phyloP scores from a whole-genome alignment of 2,797 vertebrate genomes.

The Margarornis squamiger region DNA sequence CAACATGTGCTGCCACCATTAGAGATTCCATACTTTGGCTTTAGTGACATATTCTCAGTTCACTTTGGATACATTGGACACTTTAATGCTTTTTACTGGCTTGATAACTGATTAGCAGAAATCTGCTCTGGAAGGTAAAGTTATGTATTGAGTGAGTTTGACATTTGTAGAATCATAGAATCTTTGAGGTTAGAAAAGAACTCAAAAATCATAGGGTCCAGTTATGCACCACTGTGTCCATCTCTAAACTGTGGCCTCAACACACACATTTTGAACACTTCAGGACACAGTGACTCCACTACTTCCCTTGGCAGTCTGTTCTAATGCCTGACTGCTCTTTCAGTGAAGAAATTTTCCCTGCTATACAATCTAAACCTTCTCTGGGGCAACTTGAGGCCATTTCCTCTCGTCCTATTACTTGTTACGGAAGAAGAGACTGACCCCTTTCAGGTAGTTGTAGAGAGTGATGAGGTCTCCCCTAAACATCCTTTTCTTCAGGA shows the following conservation, averaged over 20 bases:
- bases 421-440: neutral
- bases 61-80: neutral
- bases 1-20: neutral
- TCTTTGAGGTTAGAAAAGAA: neutral
- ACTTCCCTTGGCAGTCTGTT: neutral
- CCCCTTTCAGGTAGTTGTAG: neutral
- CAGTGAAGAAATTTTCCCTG: neutral
- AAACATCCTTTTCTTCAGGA: neutral
- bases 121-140: neutral
- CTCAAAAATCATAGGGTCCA: neutral
- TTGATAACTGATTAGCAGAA: neutral
- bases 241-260: neutral
- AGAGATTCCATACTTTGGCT: neutral
- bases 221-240: neutral
- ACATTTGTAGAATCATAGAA: neutral
- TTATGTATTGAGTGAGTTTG: rapidly evolving
- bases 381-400: neutral
- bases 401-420: neutral
- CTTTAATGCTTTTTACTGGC: neutral
- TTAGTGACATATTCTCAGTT: neutral
- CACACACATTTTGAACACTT: neutral
- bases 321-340: neutral
- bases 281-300: neutral
- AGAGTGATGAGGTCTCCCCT: neutral
- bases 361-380: rapidly evolving